phyloP scores from a whole-genome alignment of 2,113 vertebrate genomes.

The Astatotilapia flaviijosephi region DNA sequence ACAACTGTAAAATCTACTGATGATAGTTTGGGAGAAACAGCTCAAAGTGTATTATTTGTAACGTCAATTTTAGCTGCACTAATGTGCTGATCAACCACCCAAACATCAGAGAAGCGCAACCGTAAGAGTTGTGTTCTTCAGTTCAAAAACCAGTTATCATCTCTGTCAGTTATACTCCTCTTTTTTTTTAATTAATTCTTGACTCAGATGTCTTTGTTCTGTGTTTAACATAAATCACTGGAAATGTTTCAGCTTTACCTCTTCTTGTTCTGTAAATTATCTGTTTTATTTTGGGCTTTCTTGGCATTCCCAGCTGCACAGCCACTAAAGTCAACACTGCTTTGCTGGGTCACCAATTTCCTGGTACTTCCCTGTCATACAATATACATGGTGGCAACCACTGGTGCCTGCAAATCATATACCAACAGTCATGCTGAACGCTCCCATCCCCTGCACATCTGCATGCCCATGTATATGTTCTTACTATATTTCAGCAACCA shows the following conservation, averaged over 20 bases:
- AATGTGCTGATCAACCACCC: background rate
- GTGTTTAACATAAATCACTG: background rate
- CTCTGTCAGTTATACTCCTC: background rate
- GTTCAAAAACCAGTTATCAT: background rate
- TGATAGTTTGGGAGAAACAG: background rate
- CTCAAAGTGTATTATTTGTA: background rate
- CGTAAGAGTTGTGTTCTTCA: background rate
- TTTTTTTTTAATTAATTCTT: background rate
- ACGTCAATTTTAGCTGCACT: background rate
- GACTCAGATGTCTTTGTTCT: background rate
- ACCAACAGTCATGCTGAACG: background rate
- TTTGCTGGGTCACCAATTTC: constrained; percentile 10
- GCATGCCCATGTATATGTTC: background rate
- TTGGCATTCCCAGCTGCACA: background rate
- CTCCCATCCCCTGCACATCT: background rate
- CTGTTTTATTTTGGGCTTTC: constrained; percentile 9
- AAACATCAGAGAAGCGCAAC: background rate
- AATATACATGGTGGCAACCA: background rate
- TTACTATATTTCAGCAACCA: background rate
- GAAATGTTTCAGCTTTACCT: background rate
- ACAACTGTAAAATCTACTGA: background rate
- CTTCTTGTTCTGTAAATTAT: background rate
- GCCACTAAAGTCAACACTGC: background rate
- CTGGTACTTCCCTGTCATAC: background rate
- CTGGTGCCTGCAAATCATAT: constrained; percentile 43